Percentiles rank a stretch among this genome's conserved stretches.
phyloP scores from a whole-genome alignment of 2,888 invertebrate genomes.

The Agrotis exclamationis region DNA sequence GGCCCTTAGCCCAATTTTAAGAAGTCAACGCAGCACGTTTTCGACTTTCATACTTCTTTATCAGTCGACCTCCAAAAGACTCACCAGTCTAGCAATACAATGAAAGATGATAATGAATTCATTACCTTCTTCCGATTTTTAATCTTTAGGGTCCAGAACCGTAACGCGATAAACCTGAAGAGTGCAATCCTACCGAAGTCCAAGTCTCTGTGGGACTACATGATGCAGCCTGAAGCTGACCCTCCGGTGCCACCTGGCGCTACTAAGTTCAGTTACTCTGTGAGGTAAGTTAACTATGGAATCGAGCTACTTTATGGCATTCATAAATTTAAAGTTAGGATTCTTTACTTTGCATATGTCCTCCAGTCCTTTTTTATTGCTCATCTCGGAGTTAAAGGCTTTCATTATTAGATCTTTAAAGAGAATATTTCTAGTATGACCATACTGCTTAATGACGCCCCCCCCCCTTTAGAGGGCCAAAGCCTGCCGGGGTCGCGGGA shows the following conservation, averaged over 20 bases:
- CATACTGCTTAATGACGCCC: no score
- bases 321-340: no score
- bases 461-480: no score
- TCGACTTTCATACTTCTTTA: no score
- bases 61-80: no score
- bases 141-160: constrained; percentile 77
- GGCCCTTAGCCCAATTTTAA: no score
- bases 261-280: constrained; percentile 94
- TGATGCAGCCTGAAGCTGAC: constrained; percentile 88
- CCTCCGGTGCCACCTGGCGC: constrained; percentile 95
- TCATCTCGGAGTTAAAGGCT: not conserved
- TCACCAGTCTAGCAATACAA: no score
- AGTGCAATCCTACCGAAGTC: constrained; percentile 79
- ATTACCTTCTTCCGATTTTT: not conserved
- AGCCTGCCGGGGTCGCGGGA: no score
- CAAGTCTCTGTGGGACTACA: constrained; percentile 77
- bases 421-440: not conserved
- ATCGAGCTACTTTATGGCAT: not conserved
- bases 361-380: not conserved
- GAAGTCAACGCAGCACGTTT: no score
- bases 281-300: constrained; percentile 82
- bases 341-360: not conserved
- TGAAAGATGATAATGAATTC: no score
- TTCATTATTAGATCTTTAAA: not conserved
- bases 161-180: constrained; percentile 78